Evolutionary conservation across 2,888 invertebrate genomes (phyloP), one percentile per base, ranked within the genome.

Genomic region (Chaitophorus viminalis): DNA sequence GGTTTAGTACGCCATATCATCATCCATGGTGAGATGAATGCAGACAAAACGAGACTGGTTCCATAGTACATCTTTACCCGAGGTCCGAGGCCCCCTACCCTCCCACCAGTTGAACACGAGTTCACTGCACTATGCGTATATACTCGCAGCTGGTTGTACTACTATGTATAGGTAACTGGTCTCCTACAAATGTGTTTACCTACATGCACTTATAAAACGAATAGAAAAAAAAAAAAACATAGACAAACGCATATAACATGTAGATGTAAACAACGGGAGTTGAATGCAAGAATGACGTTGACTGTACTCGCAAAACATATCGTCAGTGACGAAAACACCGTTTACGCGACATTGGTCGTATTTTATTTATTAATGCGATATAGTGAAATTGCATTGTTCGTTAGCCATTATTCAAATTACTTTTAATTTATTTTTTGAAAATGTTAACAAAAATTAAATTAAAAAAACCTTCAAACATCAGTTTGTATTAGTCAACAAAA

Each of bases 121-220:
- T 86, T 86, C 86, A 86, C 78, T 86, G 86, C 86, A 86, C 86
- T 86, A 78, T 78, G 31, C 36, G 85, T n/a, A n/a, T n/a, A n/a
- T 33, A 52, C 54, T 70, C 46, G n/a, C 85, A 86, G 78, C 85
- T 86, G 85, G 85, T 52, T 25, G 39, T 78, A 46, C 3, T 52
- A n/a, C n/a, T n/a, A n/a, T n/a, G n/a, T n/a, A n/a, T 76, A 46
- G 75, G 36, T 75, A 29, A 77, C 77, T 29, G 52, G 36, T 36
- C 36, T 74, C 36, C 36, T 36, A 70, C 70, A 4, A 70, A 70
- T 70, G 52, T 11, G 77, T 77, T 77, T 52, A 77, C 76, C 76
- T 77, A 52, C 25, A 31, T 75, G 75, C 70, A 29, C 29, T 70
- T 31, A 70, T 29, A 17, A 77, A 31, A 77, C 31, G 29, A 31